A percentile compares a stretch with the other conserved stretches of the same genome.
phyloP scores from a whole-genome alignment of 2,888 invertebrate genomes.

The Pandemis heparana region DNA sequence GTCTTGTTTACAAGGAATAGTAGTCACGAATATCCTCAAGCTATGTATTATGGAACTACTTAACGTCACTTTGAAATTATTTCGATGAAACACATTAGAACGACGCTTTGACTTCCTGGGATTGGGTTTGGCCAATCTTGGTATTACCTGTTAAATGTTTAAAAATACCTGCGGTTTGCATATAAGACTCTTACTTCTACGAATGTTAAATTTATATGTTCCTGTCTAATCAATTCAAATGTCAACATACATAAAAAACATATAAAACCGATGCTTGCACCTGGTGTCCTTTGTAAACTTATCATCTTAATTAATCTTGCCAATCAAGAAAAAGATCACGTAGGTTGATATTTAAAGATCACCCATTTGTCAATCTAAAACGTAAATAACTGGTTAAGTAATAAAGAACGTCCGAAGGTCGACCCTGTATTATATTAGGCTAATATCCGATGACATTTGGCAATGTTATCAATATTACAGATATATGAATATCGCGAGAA shows the following conservation, averaged over 20 bases:
- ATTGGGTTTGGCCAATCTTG: slow-evolving; percentile 37
- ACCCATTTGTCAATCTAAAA: slow-evolving; percentile 34
- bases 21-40: slow-evolving; percentile 49
- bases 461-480: slow-evolving; percentile 37
- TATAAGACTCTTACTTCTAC: not conserved
- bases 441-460: slow-evolving; percentile 54
- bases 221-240: slow-evolving; percentile 3
- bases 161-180: not conserved
- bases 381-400: slow-evolving; percentile 52
- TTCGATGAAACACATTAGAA: slow-evolving; percentile 36
- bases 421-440: slow-evolving; percentile 48
- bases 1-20: slow-evolving; percentile 41
- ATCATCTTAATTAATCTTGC: slow-evolving; percentile 19
- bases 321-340: slow-evolving; percentile 23
- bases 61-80: slow-evolving; percentile 42
- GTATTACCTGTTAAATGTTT: not conserved
- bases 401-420: slow-evolving; percentile 60
- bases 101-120: slow-evolving; percentile 41
- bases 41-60: slow-evolving; percentile 34
- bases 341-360: slow-evolving; percentile 36
- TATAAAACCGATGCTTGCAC: slow-evolving; percentile 12
- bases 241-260: not conserved
- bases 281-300: slow-evolving; percentile 21
- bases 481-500: slow-evolving; percentile 41
- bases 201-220: not conserved